These are phyloP conservation scores for Steatocranus sp. DNA, from an alignment of 2,797 vertebrate genomes.

Conservation along the genomic window DNA sequence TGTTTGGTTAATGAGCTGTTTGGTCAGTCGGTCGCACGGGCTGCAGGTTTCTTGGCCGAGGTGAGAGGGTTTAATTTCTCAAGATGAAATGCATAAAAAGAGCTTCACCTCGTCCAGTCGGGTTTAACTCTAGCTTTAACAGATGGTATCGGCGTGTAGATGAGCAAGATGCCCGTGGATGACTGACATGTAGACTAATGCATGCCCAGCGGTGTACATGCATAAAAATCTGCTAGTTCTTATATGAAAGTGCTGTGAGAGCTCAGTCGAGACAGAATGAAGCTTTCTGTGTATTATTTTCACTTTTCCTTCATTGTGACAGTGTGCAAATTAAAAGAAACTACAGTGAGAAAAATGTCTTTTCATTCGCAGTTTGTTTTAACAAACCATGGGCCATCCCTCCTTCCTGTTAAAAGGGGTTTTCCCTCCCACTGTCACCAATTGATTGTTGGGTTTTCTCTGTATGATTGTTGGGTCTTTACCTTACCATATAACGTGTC, in stretches of 20 bases:
- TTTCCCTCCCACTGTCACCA: background rate
- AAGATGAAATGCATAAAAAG: background rate
- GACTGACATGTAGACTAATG: background rate
- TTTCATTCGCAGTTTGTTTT: fast-evolving
- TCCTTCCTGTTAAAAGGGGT: fast-evolving
- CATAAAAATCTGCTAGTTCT: background rate
- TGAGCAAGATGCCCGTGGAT: background rate
- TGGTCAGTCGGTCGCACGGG: background rate
- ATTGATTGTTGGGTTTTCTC: background rate
- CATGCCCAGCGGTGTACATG: fast-evolving
- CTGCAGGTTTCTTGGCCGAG: background rate
- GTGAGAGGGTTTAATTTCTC: background rate
- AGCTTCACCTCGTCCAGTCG: background rate
- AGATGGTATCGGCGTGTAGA: background rate
- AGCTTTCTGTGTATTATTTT: background rate
- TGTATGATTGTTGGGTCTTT: background rate
- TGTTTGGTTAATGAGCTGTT: conserved; percentile 9
- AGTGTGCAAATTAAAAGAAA: background rate
- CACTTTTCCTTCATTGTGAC: background rate
- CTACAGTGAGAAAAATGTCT: background rate
- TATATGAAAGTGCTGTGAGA: background rate
- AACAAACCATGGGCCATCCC: background rate
- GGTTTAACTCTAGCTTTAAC: background rate
- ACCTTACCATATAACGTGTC: fast-evolving
- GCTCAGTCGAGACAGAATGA: background rate